Percentiles rank a stretch among this genome's conserved stretches.
phyloP scores from a whole-genome alignment of 2,113 vertebrate genomes.

The Anolis carolinensis region DNA sequence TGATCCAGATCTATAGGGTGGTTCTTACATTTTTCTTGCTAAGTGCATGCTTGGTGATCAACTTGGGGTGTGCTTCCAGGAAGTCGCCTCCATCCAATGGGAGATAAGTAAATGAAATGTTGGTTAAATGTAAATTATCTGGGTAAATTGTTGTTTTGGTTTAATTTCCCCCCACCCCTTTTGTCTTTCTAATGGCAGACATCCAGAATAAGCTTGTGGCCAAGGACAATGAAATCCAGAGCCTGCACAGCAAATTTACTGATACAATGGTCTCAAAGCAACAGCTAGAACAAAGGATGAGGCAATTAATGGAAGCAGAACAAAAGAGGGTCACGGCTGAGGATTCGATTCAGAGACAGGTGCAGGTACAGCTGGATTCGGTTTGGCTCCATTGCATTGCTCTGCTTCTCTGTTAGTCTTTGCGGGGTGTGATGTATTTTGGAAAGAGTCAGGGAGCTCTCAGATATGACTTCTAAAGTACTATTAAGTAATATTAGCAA shows the following conservation, averaged over 20 bases:
- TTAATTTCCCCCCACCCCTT: slow-evolving; percentile 39
- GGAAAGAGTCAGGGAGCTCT: too few relatives aligned
- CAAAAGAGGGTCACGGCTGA: slow-evolving; percentile 86
- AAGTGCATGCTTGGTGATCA: background rate
- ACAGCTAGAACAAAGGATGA: slow-evolving; percentile 89
- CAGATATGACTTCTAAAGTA: too few relatives aligned
- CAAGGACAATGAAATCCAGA: slow-evolving; percentile 93
- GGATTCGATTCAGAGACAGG: slow-evolving; percentile 84
- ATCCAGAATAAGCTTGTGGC: slow-evolving; percentile 89
- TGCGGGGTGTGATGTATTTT: background rate
- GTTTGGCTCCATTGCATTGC: background rate
- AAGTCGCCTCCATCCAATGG: too few relatives aligned
- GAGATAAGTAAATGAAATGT: background rate
- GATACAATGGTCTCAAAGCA: slow-evolving; percentile 93
- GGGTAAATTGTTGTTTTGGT: background rate
- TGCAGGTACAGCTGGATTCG: slow-evolving; percentile 69
- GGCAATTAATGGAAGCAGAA: slow-evolving; percentile 89
- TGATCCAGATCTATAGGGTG: background rate
- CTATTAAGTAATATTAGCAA: too few relatives aligned
- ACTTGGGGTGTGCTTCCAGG: too few relatives aligned
- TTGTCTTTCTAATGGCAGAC: slow-evolving; percentile 77
- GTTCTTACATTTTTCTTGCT: background rate
- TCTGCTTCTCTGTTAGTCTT: background rate
- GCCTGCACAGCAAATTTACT: slow-evolving; percentile 89
- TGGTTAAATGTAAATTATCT: background rate